Conservation (phyloP, 2,113 vertebrate species). For the Python bivittatus region DNA sequence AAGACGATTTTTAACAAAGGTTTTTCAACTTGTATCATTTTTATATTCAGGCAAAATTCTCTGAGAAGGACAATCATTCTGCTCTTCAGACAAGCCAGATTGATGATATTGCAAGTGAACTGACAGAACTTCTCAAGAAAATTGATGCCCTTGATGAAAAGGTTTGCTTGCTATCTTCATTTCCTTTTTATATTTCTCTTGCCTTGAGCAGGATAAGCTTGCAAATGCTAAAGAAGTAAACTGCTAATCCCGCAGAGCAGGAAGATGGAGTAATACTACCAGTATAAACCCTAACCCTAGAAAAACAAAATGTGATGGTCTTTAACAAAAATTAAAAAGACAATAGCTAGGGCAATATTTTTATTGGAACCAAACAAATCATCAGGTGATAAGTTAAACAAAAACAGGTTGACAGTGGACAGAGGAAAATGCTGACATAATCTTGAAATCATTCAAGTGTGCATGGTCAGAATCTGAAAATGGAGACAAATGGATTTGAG, state of each 20-base stretch:
- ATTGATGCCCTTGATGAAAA: conserved; percentile 73
- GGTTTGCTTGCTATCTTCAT: conserved; percentile 69
- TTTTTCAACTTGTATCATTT: conserved; percentile 6
- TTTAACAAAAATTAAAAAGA: not conserved
- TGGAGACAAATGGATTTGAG: no score
- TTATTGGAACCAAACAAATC: not conserved
- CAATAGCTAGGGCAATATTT: not conserved
- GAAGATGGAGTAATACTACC: not conserved
- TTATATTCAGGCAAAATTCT: conserved; percentile 75
- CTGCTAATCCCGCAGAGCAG: not conserved
- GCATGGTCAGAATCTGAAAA: no score
- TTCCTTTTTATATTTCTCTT: conserved; percentile 16
- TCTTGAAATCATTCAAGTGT: not conserved
- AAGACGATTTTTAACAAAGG: not conserved
- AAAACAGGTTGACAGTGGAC: not conserved
- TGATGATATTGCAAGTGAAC: conserved; percentile 71
- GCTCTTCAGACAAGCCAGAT: conserved; percentile 73
- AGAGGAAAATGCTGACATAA: not conserved
- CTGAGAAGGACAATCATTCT: conserved; percentile 81
- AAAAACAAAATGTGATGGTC: no score
- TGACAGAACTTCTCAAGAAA: conserved; percentile 72
- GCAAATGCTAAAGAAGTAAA: not conserved
- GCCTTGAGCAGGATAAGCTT: not conserved
- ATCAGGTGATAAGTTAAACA: not conserved
- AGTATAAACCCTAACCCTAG: no score